These are phyloP conservation scores for Eudemis profundana DNA, from an alignment of 2,888 invertebrate species.

Conservation along the genomic window DNA sequence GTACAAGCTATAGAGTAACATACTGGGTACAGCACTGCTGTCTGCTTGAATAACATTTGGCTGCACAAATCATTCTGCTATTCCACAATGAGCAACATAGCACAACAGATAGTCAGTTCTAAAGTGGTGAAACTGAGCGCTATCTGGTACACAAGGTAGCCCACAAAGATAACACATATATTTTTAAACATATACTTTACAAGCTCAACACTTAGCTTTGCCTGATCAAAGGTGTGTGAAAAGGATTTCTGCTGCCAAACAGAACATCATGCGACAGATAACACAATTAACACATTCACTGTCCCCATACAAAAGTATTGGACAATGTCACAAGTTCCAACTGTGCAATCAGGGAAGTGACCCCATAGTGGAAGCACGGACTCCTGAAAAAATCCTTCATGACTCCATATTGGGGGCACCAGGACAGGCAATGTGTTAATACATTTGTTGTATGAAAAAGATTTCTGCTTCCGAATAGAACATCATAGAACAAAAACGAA, in stretches of 20 bases:
- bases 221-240: not conserved
- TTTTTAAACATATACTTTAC: slow-evolving; percentile 20
- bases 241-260: slow-evolving; percentile 29
- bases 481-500: not conserved
- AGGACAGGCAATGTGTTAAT: no score
- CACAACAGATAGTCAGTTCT: not conserved
- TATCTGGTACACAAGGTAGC: slow-evolving; percentile 9
- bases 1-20: slow-evolving; percentile 22
- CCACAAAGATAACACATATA: not conserved
- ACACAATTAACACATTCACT: slow-evolving; percentile 2
- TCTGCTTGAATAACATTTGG: slow-evolving; percentile 19
- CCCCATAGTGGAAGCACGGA: no score
- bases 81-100: not conserved
- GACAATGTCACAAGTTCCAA: no score
- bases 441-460: no score
- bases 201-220: slow-evolving; percentile 2
- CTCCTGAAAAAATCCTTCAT: no score
- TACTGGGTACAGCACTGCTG: slow-evolving; percentile 17
- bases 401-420: no score
- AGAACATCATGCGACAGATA: slow-evolving; percentile 6
- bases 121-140: not conserved
- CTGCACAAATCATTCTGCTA: slow-evolving; percentile 16
- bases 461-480: slow-evolving; percentile 26
- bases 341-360: no score
- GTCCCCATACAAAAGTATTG: no score